Conservation (phyloP, 2,797 vertebrate species). For the Pempheris klunzingeri region DNA sequence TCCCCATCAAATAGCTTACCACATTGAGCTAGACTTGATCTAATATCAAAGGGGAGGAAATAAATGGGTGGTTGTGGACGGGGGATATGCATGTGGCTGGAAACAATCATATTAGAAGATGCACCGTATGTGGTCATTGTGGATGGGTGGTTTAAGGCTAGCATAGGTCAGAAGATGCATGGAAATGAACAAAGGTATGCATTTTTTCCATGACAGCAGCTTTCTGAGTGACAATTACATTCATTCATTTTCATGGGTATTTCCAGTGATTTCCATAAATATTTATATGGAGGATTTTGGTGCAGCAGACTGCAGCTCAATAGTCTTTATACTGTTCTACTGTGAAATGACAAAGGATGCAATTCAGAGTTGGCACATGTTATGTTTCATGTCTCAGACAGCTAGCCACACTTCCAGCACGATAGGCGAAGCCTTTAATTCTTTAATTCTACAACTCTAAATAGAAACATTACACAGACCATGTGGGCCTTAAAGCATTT, state of each 20-base stretch:
- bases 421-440: neutral
- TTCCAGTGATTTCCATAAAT: constrained; percentile 32
- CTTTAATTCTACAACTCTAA: no score
- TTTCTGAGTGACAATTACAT: constrained; percentile 27
- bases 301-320: neutral
- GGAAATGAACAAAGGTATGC: constrained; percentile 29
- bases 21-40: constrained; percentile 69
- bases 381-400: neutral
- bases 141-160: constrained; percentile 38
- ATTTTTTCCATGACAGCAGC: constrained; percentile 2
- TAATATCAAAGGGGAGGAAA: constrained; percentile 62
- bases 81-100: constrained; percentile 63
- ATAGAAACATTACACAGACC: neutral
- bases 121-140: constrained; percentile 44
- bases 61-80: constrained; percentile 57
- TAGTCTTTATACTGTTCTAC: neutral
- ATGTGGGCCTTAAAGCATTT: neutral
- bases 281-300: constrained; percentile 2
- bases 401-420: neutral
- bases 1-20: constrained; percentile 71
- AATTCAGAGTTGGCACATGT: neutral
- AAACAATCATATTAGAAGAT: constrained; percentile 60
- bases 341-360: neutral
- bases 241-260: constrained; percentile 25
- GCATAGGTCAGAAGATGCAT: constrained; percentile 37